Evolutionary conservation across 2,113 vertebrate species (phyloP).

Genomic region (Perca schrenkii): DNA sequence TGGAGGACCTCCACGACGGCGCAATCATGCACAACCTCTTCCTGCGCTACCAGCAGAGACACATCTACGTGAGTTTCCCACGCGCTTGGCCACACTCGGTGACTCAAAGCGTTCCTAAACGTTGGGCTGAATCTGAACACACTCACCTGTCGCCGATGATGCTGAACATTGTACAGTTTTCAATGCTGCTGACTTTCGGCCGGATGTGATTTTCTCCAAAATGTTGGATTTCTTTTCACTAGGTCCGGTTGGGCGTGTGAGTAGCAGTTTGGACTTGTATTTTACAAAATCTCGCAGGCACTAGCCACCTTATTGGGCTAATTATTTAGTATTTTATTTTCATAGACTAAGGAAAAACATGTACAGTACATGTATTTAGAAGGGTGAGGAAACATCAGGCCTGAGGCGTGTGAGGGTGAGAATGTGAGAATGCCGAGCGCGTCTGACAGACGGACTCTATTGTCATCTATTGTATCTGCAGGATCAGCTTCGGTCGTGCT

Average conservation of each 20-base stretch:
- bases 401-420: background rate
- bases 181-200: background rate
- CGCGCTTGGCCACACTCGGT: too few relatives aligned
- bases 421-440: background rate
- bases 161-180: too few relatives aligned
- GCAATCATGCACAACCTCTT: slow-evolving; percentile 96
- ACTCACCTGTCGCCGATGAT: too few relatives aligned
- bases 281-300: too few relatives aligned
- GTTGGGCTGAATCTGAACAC: background rate
- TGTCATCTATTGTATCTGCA: background rate
- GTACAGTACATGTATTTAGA: too few relatives aligned
- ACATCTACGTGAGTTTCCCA: slow-evolving; percentile 92
- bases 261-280: background rate
- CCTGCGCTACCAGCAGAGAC: slow-evolving; percentile 90
- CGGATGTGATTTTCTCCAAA: too few relatives aligned
- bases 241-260: background rate
- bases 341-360: too few relatives aligned
- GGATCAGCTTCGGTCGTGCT: background rate
- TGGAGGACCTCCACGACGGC: slow-evolving; percentile 94
- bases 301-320: too few relatives aligned
- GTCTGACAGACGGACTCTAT: background rate
- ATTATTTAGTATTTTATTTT: too few relatives aligned
- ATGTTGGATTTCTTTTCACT: background rate
- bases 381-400: background rate
- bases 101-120: background rate